Evolutionary conservation across 2,113 vertebrate genomes (phyloP).

Genomic region (Barbus barbus): DNA sequence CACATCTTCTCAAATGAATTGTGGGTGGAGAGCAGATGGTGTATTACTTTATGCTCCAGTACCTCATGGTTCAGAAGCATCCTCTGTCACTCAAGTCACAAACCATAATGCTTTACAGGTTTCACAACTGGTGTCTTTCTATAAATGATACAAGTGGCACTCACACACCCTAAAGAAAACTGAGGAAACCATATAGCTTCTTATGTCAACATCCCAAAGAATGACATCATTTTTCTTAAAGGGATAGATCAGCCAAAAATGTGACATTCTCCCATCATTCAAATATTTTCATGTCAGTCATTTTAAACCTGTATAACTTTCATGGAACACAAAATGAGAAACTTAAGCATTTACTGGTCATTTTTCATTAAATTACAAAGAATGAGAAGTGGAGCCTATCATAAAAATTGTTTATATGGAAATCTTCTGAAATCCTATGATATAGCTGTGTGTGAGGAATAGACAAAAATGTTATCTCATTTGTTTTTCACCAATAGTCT

Average conservation of each 20-base stretch:
- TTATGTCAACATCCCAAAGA: neutral
- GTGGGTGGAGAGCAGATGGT: constrained; percentile 31
- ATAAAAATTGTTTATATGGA: neutral
- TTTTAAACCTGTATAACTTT: neutral
- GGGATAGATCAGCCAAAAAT: neutral
- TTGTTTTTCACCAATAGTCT: neutral
- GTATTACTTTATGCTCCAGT: constrained; percentile 11
- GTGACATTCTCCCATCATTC: neutral
- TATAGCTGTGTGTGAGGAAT: neutral
- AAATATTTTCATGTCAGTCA: neutral
- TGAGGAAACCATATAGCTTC: neutral
- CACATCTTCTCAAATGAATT: neutral
- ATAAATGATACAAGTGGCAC: constrained; percentile 4
- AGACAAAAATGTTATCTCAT: neutral
- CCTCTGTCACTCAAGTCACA: constrained; percentile 5
- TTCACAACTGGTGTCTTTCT: constrained; percentile 46
- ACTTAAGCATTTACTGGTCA: neutral
- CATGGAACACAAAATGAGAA: neutral
- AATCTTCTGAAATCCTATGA: neutral
- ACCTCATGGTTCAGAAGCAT: constrained; percentile 22
- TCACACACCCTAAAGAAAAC: neutral
- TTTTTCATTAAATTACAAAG: neutral
- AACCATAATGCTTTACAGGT: constrained; percentile 45
- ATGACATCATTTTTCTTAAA: neutral
- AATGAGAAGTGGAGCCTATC: neutral